Percentiles rank a stretch among this genome's conserved stretches.
phyloP scores from a whole-genome alignment of 2,113 vertebrate species.

The Peromyscus polionotus region DNA sequence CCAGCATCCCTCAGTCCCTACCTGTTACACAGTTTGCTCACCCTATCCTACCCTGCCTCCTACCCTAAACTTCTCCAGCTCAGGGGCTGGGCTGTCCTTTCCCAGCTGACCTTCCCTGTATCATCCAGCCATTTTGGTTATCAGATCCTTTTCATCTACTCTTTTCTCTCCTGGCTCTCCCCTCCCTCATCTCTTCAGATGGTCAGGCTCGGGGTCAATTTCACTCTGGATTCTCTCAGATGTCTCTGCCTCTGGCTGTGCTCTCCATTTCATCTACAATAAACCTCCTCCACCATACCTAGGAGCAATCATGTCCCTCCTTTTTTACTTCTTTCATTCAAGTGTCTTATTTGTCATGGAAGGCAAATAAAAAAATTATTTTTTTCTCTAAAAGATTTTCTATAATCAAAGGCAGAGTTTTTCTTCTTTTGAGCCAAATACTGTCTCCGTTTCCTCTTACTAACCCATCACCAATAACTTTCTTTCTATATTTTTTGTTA shows the following conservation, averaged over 20 bases:
- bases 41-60: no score
- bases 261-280: not conserved
- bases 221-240: not conserved
- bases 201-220: not conserved
- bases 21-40: no score
- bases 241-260: not conserved
- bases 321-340: not conserved
- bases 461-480: not conserved
- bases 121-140: no score
- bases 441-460: not conserved
- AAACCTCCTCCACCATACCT: not conserved
- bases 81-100: no score
- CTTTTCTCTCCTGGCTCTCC: not conserved
- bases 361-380: not conserved
- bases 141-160: not conserved
- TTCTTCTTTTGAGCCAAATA: not conserved
- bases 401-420: not conserved
- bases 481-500: slow-evolving; percentile 51
- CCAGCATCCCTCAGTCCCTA: no score
- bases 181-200: not conserved
- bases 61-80: no score
- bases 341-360: not conserved
- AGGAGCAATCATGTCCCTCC: not conserved
- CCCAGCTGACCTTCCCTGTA: no score
- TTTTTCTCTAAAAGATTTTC: slow-evolving; percentile 24